Evolutionary conservation across 2,113 vertebrate species (phyloP).

Genomic region (Origma solitaria): DNA sequence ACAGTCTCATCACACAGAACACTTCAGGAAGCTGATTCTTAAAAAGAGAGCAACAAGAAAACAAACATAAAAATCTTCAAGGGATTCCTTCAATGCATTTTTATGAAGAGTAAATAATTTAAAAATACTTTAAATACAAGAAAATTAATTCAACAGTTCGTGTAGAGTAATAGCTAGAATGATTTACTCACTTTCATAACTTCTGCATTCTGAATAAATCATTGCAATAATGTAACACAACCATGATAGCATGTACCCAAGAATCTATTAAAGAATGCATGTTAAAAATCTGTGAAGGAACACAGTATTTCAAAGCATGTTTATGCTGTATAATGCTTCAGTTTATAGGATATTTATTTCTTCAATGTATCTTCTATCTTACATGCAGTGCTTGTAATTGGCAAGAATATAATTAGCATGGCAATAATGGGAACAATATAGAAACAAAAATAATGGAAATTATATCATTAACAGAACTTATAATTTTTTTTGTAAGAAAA

Average conservation of each 20-base stretch:
- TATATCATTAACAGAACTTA: not conserved
- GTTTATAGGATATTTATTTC: not conserved
- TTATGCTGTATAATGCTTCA: not conserved
- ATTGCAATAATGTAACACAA: not conserved
- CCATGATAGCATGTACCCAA: not conserved
- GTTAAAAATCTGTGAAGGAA: not conserved
- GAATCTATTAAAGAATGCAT: not conserved
- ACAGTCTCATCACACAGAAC: conserved; percentile 86
- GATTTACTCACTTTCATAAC: not conserved
- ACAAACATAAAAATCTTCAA: not conserved
- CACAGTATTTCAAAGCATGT: not conserved
- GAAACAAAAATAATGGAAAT: not conserved
- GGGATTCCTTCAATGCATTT: not conserved
- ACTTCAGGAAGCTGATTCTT: conserved; percentile 74
- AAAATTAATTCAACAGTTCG: not conserved
- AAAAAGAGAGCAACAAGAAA: conserved; percentile 24
- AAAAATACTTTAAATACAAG: not conserved
- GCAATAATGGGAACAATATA: not conserved
- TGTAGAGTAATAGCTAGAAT: not conserved
- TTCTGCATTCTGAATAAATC: not conserved
- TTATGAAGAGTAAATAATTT: not conserved
- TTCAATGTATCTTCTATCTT: not conserved
- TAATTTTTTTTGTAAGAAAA: not conserved
- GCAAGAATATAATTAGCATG: not conserved
- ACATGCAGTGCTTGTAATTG: not conserved